These are phyloP conservation scores for Euleptes europaea DNA, from an alignment of 2,113 vertebrate genomes.

Conservation along the genomic window DNA sequence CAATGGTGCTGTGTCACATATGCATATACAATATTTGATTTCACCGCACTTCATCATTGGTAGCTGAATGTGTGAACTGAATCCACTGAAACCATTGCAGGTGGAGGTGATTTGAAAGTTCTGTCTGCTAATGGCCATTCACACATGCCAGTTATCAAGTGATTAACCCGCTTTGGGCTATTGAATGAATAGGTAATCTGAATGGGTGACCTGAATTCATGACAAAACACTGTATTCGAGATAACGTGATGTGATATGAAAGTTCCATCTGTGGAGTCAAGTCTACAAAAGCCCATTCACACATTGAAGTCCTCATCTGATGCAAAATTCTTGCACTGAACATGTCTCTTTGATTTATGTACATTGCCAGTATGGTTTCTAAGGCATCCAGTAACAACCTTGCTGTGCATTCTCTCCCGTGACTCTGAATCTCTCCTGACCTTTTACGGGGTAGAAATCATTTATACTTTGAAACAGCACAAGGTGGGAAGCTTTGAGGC, in stretches of 20 bases:
- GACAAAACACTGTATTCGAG: not conserved
- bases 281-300: not conserved
- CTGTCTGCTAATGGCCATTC: not conserved
- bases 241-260: not conserved
- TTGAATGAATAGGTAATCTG: not conserved
- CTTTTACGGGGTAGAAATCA: constrained; percentile 25
- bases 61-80: not conserved
- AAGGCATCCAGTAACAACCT: not conserved
- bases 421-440: constrained; percentile 16
- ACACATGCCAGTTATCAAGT: not conserved
- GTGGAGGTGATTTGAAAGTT: not conserved
- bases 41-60: no score
- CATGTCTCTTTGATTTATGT: not conserved
- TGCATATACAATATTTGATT: not conserved
- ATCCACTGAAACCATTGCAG: not conserved
- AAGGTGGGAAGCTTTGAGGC: not conserved
- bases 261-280: not conserved
- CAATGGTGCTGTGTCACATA: not conserved
- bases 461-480: constrained; percentile 17
- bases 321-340: not conserved
- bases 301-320: not conserved
- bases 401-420: not conserved
- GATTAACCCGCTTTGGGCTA: not conserved
- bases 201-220: not conserved
- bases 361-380: not conserved